Evolutionary conservation across 2,797 vertebrate genomes (phyloP).

Genomic region (Spinus olivaceus): DNA sequence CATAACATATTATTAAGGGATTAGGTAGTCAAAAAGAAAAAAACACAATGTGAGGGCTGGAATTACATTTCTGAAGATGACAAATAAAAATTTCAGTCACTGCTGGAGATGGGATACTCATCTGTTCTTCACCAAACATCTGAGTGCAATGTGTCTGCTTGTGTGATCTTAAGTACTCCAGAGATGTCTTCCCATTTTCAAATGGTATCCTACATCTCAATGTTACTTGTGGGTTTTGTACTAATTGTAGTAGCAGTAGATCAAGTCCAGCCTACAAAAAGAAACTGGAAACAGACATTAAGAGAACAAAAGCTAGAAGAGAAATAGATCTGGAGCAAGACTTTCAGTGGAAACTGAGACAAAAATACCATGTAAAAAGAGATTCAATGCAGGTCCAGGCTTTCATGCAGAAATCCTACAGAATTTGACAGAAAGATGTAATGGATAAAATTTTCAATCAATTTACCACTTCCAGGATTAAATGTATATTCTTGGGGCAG

Average conservation of each 20-base stretch:
- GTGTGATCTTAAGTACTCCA: neutral
- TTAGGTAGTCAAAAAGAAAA: neutral
- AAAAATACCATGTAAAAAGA: neutral
- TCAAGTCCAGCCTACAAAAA: neutral
- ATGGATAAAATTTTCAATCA: neutral
- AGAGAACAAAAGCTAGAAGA: neutral
- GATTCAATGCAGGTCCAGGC: neutral
- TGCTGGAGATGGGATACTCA: neutral
- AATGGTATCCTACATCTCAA: neutral
- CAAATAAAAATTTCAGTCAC: neutral
- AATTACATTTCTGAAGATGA: neutral
- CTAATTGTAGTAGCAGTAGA: neutral
- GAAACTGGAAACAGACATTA: neutral
- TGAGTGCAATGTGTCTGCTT: neutral
- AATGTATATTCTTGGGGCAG: neutral
- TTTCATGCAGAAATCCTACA: neutral
- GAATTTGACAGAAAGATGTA: neutral
- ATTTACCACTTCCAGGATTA: neutral
- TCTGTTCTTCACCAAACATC: neutral
- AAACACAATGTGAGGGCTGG: neutral
- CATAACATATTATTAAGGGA: neutral
- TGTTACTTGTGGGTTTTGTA: neutral
- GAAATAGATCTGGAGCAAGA: neutral
- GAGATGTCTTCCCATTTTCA: neutral
- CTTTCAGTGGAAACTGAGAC: neutral